Conservation (phyloP, 2,888 invertebrate species). For the Catocala nupta region DNA sequence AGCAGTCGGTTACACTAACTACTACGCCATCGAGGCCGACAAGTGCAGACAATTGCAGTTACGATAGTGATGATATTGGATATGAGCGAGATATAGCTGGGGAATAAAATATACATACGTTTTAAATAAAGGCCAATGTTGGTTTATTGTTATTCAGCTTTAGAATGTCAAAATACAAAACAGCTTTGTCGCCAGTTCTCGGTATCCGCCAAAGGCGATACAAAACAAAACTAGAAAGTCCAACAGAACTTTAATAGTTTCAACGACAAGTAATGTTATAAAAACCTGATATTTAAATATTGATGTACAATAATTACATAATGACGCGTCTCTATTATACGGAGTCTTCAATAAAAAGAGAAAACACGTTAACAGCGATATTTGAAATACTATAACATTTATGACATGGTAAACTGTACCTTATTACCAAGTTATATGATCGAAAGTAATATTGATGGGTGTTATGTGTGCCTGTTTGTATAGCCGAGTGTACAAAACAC, state of each 20-base stretch:
- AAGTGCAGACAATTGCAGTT: no score
- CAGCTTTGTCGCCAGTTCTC: constrained; percentile 18
- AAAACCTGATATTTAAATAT: constrained; percentile 39
- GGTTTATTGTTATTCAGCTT: no score
- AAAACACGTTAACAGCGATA: constrained; percentile 42
- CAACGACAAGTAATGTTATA: constrained; percentile 10
- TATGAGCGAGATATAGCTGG: no score
- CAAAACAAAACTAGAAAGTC: constrained; percentile 29
- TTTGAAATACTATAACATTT: constrained; percentile 22
- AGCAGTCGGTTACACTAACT: no score
- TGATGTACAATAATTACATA: constrained; percentile 39
- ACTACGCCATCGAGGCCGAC: no score
- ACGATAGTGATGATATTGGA: no score
- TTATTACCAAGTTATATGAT: background rate
- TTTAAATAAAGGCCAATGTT: no score
- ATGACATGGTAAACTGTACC: constrained; percentile 7
- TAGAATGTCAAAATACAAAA: constrained; percentile 12
- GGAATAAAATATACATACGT: no score
- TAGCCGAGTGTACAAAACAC: constrained; percentile 44
- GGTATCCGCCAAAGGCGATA: constrained; percentile 4
- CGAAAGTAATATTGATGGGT: constrained; percentile 9
- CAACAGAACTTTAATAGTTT: constrained; percentile 17
- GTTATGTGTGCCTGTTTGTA: constrained; percentile 19
- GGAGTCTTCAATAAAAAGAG: constrained; percentile 48
- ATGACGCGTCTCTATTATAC: constrained; percentile 44